Base-by-base conservation (phyloP, 2,797 vertebrate species). In the Danio choprae region DNA sequence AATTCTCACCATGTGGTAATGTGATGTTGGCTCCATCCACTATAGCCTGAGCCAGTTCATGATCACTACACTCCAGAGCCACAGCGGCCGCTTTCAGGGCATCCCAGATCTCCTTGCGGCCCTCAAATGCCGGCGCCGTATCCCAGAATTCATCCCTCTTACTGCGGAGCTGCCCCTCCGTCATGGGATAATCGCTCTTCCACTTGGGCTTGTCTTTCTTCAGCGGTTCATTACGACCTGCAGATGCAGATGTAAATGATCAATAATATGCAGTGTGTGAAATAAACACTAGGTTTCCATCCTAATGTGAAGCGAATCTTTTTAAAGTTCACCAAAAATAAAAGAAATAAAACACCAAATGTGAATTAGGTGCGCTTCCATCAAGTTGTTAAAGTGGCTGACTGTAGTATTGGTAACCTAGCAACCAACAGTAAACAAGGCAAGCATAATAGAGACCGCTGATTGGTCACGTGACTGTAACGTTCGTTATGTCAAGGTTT, bases 181-280 rank as follows among this genome's bases (percentile, higher is more conserved):
- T 99, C 98, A 99, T 99, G 0, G 98, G 98, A 80, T 99, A 99
- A 90, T 99, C 97, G 0, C 97, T 99, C 91, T 99, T 99, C 97
- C 98, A 99, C 84, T 97, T 97, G 43, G 94, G 97, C 22, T 96
- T 93, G 72, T 99, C 98, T 91, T 98, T 99, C 91, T 96, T 97
- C 86, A 99, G 91, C 7, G 97, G 96, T 83, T 99, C 97, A 12
- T 99, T 99, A 15, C 97, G 97, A 78, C 95, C 97, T 98, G 88
- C 36, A 22, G 50, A 29, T 22, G 22, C 43, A 74, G 4, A 62
- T n/a, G 41, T 10, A 41, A 38, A 46, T 46, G 36, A 63, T 7
- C 36, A 70, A 29, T 29, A 29, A 29, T 29, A 29, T 29, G 29
- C 29, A 1, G 29, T 29, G 29, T 3, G 29, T 29, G 29, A 29